Evolutionary conservation across 2,888 invertebrate genomes (phyloP).

Genomic region (Arrhopalites spinosus): DNA sequence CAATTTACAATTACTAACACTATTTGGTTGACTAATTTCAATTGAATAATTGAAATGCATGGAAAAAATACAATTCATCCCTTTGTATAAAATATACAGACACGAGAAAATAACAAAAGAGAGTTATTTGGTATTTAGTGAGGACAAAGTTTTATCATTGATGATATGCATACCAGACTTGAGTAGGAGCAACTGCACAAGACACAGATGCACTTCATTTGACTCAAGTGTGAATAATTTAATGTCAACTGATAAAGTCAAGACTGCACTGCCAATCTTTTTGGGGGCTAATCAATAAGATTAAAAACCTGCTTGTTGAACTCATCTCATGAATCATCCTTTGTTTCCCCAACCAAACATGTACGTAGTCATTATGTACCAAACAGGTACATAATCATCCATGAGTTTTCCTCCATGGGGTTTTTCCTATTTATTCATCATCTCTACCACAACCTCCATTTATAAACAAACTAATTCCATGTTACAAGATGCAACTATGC

Average conservation of each 20-base stretch:
- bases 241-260: slow-evolving; percentile 17
- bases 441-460: not conserved
- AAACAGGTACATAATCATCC: too few relatives aligned
- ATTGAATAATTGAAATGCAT: too few relatives aligned
- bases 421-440: not conserved
- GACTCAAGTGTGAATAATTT: slow-evolving; percentile 29
- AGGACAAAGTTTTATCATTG: not conserved
- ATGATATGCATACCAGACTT: not conserved
- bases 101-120: too few relatives aligned
- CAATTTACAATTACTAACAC: too few relatives aligned
- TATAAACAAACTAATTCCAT: not conserved
- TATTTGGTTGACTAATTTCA: too few relatives aligned
- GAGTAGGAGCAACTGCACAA: not conserved
- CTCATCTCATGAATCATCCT: slow-evolving; percentile 29
- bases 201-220: slow-evolving; percentile 16
- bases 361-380: too few relatives aligned
- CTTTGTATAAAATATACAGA: too few relatives aligned
- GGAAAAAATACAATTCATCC: too few relatives aligned
- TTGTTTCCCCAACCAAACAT: not conserved
- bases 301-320: slow-evolving; percentile 30
- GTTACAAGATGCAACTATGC: too few relatives aligned
- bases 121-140: too few relatives aligned
- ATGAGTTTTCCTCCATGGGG: too few relatives aligned
- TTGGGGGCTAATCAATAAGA: slow-evolving; percentile 29
- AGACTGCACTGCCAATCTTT: slow-evolving; percentile 20